phyloP scores from a whole-genome alignment of 1,140 invertebrate genomes.

The Pissodes strobi region DNA sequence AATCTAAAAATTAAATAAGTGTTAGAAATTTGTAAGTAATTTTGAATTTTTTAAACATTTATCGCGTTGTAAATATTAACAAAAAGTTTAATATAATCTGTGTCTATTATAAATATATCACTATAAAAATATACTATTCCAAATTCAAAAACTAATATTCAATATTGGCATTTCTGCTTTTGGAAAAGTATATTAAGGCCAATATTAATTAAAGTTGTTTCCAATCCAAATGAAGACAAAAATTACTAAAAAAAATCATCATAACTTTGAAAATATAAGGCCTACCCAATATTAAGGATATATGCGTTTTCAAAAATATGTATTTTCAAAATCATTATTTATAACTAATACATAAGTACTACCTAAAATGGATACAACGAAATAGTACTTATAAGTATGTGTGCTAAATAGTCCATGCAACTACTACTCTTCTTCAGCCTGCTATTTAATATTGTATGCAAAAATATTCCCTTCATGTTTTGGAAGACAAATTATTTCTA shows the following conservation, averaged over 20 bases:
- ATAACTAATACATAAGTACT: no score
- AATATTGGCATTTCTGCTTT: slow-evolving; percentile 23
- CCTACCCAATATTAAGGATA: no score
- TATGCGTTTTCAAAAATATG: no score
- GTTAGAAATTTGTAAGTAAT: slow-evolving; percentile 15
- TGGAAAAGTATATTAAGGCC: slow-evolving; percentile 16
- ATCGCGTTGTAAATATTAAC: slow-evolving; percentile 22
- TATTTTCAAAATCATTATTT: no score
- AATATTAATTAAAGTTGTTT: neutral
- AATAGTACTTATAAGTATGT: no score
- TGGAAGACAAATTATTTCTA: no score
- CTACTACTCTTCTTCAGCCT: no score
- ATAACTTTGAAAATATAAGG: no score
- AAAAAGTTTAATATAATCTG: slow-evolving; percentile 46
- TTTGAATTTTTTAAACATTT: slow-evolving; percentile 21
- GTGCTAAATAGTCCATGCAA: no score
- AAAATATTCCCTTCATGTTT: no score
- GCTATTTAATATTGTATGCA: no score
- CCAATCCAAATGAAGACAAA: neutral
- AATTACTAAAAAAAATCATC: neutral
- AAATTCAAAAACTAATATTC: slow-evolving; percentile 23
- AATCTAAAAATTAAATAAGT: slow-evolving; percentile 11
- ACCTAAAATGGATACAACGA: no score
- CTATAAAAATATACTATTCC: neutral
- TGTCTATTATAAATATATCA: slow-evolving; percentile 41